These are phyloP conservation scores for Teleopsis dalmanni DNA, from an alignment of 1,140 invertebrate species.

Conservation along the genomic window DNA sequence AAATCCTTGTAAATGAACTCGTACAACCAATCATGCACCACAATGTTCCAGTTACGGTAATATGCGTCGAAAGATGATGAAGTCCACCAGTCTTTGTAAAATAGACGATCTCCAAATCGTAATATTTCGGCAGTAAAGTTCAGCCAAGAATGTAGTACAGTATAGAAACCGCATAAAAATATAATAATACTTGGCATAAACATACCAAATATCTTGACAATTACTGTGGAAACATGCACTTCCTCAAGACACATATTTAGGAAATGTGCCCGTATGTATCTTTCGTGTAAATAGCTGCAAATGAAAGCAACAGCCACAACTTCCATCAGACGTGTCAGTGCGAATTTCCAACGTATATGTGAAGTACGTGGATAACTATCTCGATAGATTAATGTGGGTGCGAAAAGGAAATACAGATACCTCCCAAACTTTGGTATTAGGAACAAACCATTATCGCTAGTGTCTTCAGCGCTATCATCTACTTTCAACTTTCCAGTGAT, in stretches of 20 bases:
- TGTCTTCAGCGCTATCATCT: slow-evolving; percentile 20
- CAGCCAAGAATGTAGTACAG: slow-evolving; percentile 78
- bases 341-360: slow-evolving; percentile 65
- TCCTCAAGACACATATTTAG: slow-evolving; percentile 53
- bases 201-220: slow-evolving; percentile 61
- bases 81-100: slow-evolving; percentile 97
- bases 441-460: too few species aligned
- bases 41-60: slow-evolving; percentile 91
- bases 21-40: slow-evolving; percentile 92
- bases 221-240: slow-evolving; percentile 52
- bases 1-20: slow-evolving; percentile 85
- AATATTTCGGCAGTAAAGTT: slow-evolving; percentile 84
- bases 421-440: too few species aligned
- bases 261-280: slow-evolving; percentile 65
- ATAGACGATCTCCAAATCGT: slow-evolving; percentile 75
- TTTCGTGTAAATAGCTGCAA: slow-evolving; percentile 68
- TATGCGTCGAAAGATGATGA: slow-evolving; percentile 69
- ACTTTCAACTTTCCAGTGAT: slow-evolving; percentile 43
- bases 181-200: slow-evolving; percentile 68
- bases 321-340: slow-evolving; percentile 63
- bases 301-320: slow-evolving; percentile 70
- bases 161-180: slow-evolving; percentile 73
- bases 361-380: slow-evolving; percentile 76
- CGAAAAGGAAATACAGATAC: slow-evolving; percentile 81
- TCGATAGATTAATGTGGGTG: slow-evolving; percentile 80